Percentiles rank a stretch among this genome's conserved stretches.
Conservation (phyloP, 2,113 vertebrate genomes). For the Leucosticte australis region DNA sequence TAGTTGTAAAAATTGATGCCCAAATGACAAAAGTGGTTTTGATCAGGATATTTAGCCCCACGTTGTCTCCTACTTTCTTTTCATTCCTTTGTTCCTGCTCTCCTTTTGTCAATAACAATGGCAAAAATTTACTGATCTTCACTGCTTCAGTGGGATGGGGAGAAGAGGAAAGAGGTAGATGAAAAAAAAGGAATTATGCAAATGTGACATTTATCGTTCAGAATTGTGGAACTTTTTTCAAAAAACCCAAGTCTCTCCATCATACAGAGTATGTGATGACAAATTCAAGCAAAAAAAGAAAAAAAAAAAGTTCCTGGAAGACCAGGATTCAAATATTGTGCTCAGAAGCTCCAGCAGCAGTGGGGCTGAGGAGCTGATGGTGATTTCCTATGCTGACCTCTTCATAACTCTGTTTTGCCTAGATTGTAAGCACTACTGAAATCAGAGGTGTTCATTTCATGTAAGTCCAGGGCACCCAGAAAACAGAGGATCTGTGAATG, state of each 20-base stretch:
- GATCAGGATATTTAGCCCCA: constrained; percentile 20
- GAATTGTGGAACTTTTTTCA: background rate
- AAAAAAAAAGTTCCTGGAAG: background rate
- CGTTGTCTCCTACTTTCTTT: background rate
- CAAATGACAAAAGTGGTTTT: constrained; percentile 21
- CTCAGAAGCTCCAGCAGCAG: background rate
- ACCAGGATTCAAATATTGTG: background rate
- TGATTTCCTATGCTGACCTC: background rate
- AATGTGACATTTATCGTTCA: constrained; percentile 29
- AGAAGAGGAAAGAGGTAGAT: background rate
- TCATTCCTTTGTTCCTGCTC: background rate
- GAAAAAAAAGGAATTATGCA: constrained; percentile 28
- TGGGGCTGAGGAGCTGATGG: background rate
- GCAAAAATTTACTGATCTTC: constrained; percentile 27
- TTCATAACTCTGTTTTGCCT: background rate
- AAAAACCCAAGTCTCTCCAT: background rate
- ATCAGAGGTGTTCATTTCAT: background rate
- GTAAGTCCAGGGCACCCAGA: background rate
- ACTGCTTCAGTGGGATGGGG: background rate
- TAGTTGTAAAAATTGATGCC: constrained; percentile 47
- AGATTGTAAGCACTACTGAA: background rate
- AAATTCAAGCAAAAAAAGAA: background rate
- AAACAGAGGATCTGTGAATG: background rate
- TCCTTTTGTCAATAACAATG: constrained; percentile 13
- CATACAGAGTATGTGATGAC: background rate